Base-by-base conservation (phyloP, 2,797 vertebrate species). In the Galaxias olidus region DNA sequence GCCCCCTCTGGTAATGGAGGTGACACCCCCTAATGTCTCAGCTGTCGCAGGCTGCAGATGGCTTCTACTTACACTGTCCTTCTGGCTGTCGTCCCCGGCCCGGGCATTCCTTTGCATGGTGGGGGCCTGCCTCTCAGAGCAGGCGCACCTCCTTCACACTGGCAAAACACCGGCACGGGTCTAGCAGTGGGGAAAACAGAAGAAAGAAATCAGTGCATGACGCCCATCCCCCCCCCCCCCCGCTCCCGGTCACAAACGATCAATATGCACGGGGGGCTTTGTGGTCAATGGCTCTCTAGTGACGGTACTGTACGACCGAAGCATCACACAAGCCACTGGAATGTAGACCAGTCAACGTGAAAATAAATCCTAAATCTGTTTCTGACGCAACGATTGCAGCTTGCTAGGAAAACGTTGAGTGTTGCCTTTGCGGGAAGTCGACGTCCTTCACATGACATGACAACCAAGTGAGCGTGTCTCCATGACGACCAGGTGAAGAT, bases 101-200 rank as follows among this genome's bases (percentile, higher is more conserved):
- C 66, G 71, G 58, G 71, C 65, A 72, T 78, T 75, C 41, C 78
- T 76, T 61, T 78, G 79, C 79, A 78, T 81, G 18, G 60, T 73
- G 67, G 57, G 63, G 20, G 20, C 78, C 78, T n/a, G 81, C 76
- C 73, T 78, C 75, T 76, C 67, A 73, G 74, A 76, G 77, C 59
- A 68, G 63, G 55, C 45, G 66, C 60, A 55, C 51, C 72, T 77
- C 54, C 61, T 63, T 83, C 71, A 66, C 65, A 54, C 65, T 74
- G 57, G 43, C 57, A 61, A 46, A 62, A 69, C 44, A 65, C n/a
- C n/a, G 51, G 71, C 54, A 65, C 10, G 6, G 20, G 17, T 12
- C 57, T 62, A 7, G 4, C 65, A 58, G 2, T 30, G 30, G 30
- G 48, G 8, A 41, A 19, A 62, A 75, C 40, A n/a, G 18, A 56